Conservation (phyloP, 2,797 vertebrate genomes). For the Sebastes oblongus region DNA sequence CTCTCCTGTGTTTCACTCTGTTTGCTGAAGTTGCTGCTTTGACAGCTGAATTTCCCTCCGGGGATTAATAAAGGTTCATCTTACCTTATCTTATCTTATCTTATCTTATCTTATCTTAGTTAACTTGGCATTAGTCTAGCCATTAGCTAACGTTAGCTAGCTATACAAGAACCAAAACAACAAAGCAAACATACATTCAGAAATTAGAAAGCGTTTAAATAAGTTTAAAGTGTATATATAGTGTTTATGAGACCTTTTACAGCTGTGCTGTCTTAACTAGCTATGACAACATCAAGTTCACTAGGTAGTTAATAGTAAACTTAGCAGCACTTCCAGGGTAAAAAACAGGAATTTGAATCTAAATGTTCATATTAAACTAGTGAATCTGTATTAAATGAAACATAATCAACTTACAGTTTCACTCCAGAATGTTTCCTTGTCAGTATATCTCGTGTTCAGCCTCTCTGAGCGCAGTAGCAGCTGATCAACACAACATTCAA, state of each 20-base stretch:
- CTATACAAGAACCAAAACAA: not conserved
- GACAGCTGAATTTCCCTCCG: too few relatives aligned
- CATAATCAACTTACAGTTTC: not conserved
- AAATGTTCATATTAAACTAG: not conserved
- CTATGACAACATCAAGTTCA: not conserved
- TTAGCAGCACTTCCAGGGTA: not conserved
- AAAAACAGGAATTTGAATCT: not conserved
- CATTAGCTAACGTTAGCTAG: too few relatives aligned
- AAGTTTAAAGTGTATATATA: not conserved
- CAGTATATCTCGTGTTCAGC: not conserved
- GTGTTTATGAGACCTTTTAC: too few relatives aligned
- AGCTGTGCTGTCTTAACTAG: not conserved
- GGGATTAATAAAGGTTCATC: too few relatives aligned
- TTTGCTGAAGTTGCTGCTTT: too few relatives aligned
- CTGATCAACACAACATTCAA: not conserved
- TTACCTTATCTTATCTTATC: too few relatives aligned
- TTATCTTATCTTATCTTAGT: too few relatives aligned
- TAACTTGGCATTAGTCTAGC: rapidly evolving
- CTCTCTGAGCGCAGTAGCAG: rapidly evolving
- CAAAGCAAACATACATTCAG: not conserved
- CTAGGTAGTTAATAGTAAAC: rapidly evolving
- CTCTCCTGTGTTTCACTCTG: too few relatives aligned
- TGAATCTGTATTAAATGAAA: not conserved
- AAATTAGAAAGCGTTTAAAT: too few relatives aligned
- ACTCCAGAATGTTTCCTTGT: not conserved